These are phyloP conservation scores for Stenoptilia bipunctidactyla DNA, from an alignment of 2,888 invertebrate species.

Conservation along the genomic window DNA sequence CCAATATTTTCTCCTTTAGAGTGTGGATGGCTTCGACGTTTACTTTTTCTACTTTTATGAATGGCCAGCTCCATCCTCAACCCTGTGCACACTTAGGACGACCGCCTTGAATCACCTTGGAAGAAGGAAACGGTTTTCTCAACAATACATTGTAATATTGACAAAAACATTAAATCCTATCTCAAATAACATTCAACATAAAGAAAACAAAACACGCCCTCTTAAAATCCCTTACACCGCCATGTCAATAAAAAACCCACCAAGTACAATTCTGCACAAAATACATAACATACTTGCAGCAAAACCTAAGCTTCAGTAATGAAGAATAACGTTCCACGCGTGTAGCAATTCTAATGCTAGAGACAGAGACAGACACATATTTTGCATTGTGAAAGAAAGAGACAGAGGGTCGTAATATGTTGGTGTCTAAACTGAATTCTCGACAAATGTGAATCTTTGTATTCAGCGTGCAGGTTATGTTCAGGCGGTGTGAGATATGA, in stretches of 20 bases:
- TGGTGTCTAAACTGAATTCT: slow-evolving; percentile 27
- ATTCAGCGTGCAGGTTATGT: not conserved
- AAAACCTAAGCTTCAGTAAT: slow-evolving; percentile 40
- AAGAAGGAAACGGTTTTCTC: too few species aligned
- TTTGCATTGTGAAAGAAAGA: slow-evolving; percentile 16
- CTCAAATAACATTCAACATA: slow-evolving; percentile 2
- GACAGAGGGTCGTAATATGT: slow-evolving; percentile 19
- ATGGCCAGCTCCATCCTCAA: too few species aligned
- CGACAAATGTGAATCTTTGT: not conserved
- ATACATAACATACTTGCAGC: slow-evolving; percentile 41
- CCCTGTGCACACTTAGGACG: too few species aligned
- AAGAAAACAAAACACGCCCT: slow-evolving; percentile 8
- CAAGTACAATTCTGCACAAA: slow-evolving; percentile 46
- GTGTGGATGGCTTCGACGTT: too few species aligned
- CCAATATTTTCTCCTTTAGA: too few species aligned
- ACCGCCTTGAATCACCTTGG: too few species aligned
- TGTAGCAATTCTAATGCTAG: slow-evolving; percentile 41
- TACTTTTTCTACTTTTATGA: too few species aligned
- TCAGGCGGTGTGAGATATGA: too few species aligned
- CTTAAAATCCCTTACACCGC: slow-evolving; percentile 12
- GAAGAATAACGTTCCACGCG: slow-evolving; percentile 61
- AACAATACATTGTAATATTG: too few species aligned
- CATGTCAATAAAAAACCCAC: slow-evolving; percentile 55
- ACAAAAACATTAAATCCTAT: too few species aligned
- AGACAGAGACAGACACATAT: slow-evolving; percentile 22